Base-by-base conservation (phyloP, 2,888 invertebrate species). In the Rotaria sp. region DNA sequence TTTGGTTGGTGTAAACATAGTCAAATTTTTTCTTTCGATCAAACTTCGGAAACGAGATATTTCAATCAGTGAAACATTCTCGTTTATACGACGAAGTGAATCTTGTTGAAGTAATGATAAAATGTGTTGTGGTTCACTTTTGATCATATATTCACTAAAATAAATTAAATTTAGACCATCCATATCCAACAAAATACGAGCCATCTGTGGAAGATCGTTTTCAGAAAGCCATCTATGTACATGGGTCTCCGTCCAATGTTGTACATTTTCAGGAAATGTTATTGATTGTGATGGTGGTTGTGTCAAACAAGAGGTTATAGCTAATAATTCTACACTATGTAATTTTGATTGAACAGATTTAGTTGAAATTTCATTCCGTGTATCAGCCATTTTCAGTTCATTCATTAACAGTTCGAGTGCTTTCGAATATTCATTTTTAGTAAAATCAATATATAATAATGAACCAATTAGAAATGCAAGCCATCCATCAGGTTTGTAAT, bases 401-500 rank as follows among this genome's bases (percentile, higher is more conserved):
- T 21, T 41, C 1, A 8, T 5, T 10, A 75, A 38, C 26, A 41
- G 8, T 21, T 35, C 75, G 7, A 75, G 24, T 21, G 75, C 75
- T 38, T 7, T 21, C 1, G 4, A 5, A 38, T 41, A 75, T 41
- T 75, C 75, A 75, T 75, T 10, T 38, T 75, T 75, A 13, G 75
- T 41, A 38, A 75, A 75, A 75, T 75, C 75, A 41, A 75, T 15
- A 75, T 75, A 75, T 1, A 75, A 10, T 11, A 75, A 38, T 13
- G 41, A 41, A 21, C 38, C 21, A 11, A 75, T 41, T 11, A 75
- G 8, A 41, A 75, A 75, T 11, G 18, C 21, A 10, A 84, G 24
- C 84, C 84, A 84, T 11, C 84, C 84, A 38, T 50, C 50, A 10
- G 84, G 48, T 38, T 84, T 84, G 26, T 84, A 84, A 1, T 38